Percentiles rank a stretch among this genome's conserved stretches.
Evolutionary conservation across 2,888 invertebrate species (phyloP).

Genomic region (Galeopsomyia nigrocyanea): DNA sequence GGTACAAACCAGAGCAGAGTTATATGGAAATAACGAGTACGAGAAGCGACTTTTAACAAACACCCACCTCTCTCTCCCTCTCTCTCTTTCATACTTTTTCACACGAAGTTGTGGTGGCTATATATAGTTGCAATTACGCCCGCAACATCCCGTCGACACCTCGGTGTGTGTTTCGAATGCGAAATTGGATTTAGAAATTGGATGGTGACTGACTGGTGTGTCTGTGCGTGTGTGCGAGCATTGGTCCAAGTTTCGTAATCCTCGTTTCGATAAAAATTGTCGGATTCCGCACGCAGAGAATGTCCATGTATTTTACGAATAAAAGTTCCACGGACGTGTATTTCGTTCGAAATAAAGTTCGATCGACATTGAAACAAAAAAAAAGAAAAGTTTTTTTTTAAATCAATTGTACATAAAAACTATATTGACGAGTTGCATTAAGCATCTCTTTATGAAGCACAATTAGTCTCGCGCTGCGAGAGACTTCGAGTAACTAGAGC

Average conservation of each 20-base stretch:
- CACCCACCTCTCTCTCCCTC: not conserved
- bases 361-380: no score
- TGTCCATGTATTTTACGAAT: no score
- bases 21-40: constrained; percentile 41
- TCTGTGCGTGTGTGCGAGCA: not conserved
- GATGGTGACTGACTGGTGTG: constrained; percentile 9
- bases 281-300: not conserved
- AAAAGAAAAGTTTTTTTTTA: no score
- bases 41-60: constrained; percentile 36
- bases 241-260: not conserved
- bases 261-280: not conserved
- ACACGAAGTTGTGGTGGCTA: not conserved
- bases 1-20: constrained; percentile 12
- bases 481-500: constrained; percentile 30
- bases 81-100: constrained; percentile 3
- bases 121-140: constrained; percentile 25
- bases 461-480: not conserved
- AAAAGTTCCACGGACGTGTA: no score
- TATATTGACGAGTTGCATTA: no score
- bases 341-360: no score
- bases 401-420: no score
- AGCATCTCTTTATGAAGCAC: not conserved
- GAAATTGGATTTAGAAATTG: constrained; percentile 39
- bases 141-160: not conserved
- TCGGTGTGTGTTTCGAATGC: constrained; percentile 21